Base-by-base conservation (phyloP, 2,888 invertebrate species). In the Sphaeridia pumilis region DNA sequence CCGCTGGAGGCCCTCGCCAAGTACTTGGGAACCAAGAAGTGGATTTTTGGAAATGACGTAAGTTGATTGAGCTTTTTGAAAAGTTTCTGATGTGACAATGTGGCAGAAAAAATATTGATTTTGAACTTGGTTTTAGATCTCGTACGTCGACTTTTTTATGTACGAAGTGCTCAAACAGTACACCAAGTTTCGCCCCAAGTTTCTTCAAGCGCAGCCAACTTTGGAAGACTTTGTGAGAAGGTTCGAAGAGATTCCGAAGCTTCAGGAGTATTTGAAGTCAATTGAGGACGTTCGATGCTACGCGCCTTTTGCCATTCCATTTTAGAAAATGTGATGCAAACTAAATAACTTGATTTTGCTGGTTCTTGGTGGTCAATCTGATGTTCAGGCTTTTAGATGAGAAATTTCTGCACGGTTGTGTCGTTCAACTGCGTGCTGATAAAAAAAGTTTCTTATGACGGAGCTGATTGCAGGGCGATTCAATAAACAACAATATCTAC, bases 131-230 rank as follows among this genome's bases (percentile, higher is more conserved):
- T 56, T 65, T 14, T 63, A 72, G 71, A 46, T 69, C 38, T 67
- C 70, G 1, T 68, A 69, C 42, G 68, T 67, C 17, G 73, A 72
- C 56, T 73, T 73, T 59, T 65, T 67, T n/a, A 62, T 72, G 54
- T 73, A 72, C 54, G 72, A 73, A 54, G 61, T 70, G 31, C 57
- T 73, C 27, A 70, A 70, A 52, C 69, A 71, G 49, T 69, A 69
- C 38, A 58, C 61, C 28, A 45, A 67, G 3, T 67, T 73, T 59
- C 58, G 64, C 21, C 60, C 68, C 2, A 67, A 63, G 4, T 65
- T 66, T 38, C 57, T 73, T 3, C 66, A 70, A 17, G 54, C 66
- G 1, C 69, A 61, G 55, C 63, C 67, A 1, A 71, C 69, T 47
- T 65, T 73, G 22, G 63, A 59, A 10, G 67, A 64, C 4, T 72